phyloP scores from a whole-genome alignment of 2,797 vertebrate species.

The Mormyrops boulengeri region DNA sequence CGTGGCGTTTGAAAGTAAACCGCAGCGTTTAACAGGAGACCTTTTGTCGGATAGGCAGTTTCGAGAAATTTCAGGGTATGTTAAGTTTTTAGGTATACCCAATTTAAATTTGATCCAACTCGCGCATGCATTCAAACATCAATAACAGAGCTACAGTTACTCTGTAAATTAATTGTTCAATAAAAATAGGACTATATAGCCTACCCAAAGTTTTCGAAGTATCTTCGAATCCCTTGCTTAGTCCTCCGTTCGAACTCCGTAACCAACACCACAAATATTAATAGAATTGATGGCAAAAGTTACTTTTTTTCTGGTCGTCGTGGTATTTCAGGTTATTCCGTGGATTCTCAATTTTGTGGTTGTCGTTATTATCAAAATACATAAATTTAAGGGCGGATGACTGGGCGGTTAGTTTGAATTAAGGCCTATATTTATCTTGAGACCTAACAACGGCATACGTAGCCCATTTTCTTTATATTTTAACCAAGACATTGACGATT shows the following conservation, averaged over 20 bases:
- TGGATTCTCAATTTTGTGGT: not conserved
- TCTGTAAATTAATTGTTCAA: not conserved
- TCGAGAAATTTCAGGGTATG: not conserved
- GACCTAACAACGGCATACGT: not conserved
- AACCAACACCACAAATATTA: not conserved
- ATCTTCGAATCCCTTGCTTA: not conserved
- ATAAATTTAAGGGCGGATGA: not conserved
- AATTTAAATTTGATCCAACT: not conserved
- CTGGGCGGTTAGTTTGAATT: not conserved
- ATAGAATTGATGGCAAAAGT: not conserved
- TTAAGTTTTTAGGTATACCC: not conserved
- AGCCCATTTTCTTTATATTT: not conserved
- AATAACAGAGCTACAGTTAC: not conserved
- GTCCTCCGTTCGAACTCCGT: not conserved
- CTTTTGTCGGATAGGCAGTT: not conserved
- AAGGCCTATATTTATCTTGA: not conserved
- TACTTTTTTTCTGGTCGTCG: not conserved
- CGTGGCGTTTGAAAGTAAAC: not conserved
- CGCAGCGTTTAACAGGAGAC: not conserved
- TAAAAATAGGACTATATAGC: not conserved
- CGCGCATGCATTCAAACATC: not conserved
- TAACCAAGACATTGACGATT: not conserved
- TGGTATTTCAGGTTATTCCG: not conserved
- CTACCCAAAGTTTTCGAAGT: not conserved
- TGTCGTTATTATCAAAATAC: not conserved